Percentiles rank a stretch among this genome's conserved stretches.
phyloP scores from a whole-genome alignment of 1,140 invertebrate genomes.

The Megalonaias nervosa region DNA sequence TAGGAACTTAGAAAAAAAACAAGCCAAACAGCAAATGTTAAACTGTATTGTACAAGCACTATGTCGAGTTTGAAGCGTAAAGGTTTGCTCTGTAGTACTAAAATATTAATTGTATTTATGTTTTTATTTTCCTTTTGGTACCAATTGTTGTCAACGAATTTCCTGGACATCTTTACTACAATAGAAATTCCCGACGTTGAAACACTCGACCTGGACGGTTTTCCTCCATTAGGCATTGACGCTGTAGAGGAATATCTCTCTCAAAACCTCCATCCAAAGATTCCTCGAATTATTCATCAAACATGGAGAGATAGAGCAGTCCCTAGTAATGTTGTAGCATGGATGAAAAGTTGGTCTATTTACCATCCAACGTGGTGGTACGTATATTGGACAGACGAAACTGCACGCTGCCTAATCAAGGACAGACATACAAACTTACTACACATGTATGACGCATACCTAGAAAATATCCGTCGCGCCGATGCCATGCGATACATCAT shows the following conservation, averaged over 20 bases:
- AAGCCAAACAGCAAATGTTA: too few species aligned
- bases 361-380: constrained; percentile 62
- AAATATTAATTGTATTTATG: too few species aligned
- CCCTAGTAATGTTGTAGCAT: constrained; percentile 45
- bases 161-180: too few species aligned
- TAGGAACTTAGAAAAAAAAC: too few species aligned
- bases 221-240: constrained; percentile 27
- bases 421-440: constrained; percentile 51
- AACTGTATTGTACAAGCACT: too few species aligned
- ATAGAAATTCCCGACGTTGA: constrained; percentile 25
- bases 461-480: constrained; percentile 53
- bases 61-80: too few species aligned
- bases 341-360: constrained; percentile 52
- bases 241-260: constrained; percentile 38
- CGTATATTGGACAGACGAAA: constrained; percentile 63
- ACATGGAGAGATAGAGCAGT: constrained; percentile 55
- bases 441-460: constrained; percentile 52
- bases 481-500: constrained; percentile 61
- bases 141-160: too few species aligned
- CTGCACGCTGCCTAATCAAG: constrained; percentile 46
- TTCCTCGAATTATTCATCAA: constrained; percentile 64
- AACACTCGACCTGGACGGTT: constrained; percentile 9
- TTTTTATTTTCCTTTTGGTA: too few species aligned
- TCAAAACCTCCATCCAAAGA: constrained; percentile 17
- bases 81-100: too few species aligned